These are phyloP conservation scores for Phodopus roborovskii DNA, from an alignment of 2,113 vertebrate species.

Conservation along the genomic window DNA sequence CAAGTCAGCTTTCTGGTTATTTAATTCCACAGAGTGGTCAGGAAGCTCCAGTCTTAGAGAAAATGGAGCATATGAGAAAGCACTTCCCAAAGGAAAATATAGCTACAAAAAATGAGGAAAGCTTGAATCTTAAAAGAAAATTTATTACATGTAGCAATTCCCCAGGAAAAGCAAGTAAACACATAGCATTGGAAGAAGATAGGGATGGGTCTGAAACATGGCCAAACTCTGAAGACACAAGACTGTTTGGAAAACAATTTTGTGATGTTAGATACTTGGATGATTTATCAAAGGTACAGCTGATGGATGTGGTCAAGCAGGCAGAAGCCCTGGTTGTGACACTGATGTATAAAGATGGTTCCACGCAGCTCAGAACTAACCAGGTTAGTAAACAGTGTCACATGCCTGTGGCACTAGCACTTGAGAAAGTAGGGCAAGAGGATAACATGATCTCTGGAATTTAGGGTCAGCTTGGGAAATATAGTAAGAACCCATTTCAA, in stretches of 20 bases:
- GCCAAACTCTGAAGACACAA: slow-evolving; percentile 65
- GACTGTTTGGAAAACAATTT: slow-evolving; percentile 68
- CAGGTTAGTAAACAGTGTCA: slow-evolving; percentile 85
- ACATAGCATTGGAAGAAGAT: neutral
- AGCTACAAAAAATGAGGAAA: slow-evolving; percentile 20
- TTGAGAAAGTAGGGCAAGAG: neutral
- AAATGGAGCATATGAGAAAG: slow-evolving; percentile 15
- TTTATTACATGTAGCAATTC: neutral
- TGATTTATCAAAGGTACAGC: slow-evolving; percentile 82
- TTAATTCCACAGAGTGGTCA: neutral
- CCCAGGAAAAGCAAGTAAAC: slow-evolving; percentile 66
- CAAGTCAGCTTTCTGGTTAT: neutral
- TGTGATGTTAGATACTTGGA: slow-evolving; percentile 86
- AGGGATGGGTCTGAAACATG: neutral
- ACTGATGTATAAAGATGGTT: slow-evolving; percentile 91
- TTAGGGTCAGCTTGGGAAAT: neutral
- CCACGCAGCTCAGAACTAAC: slow-evolving; percentile 89
- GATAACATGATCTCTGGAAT: neutral
- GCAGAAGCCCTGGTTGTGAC: slow-evolving; percentile 88
- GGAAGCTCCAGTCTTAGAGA: slow-evolving; percentile 57
- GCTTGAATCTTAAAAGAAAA: slow-evolving; percentile 78
- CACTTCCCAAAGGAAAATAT: slow-evolving; percentile 12
- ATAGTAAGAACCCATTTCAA: neutral
- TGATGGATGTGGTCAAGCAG: slow-evolving; percentile 81
- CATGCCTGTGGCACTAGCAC: neutral